Base-by-base conservation (phyloP, 2,113 vertebrate genomes). In the Sylvilagus bachmani region DNA sequence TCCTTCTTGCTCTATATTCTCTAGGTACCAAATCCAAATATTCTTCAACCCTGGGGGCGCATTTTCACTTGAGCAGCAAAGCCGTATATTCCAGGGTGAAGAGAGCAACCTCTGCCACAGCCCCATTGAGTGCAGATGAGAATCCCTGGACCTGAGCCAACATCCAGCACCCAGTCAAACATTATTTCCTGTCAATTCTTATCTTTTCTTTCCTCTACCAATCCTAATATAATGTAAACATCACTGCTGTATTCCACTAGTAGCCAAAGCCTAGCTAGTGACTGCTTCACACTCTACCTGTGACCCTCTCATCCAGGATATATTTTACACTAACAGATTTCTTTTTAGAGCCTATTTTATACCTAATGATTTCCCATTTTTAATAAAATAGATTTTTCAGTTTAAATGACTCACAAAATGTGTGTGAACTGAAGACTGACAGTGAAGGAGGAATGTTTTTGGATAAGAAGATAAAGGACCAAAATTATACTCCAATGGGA, bases 331-430 rank as follows among this genome's bases (percentile, higher is more conserved):
- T 2, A 67, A 92, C 93, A 91, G 2, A 44, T 91, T 96, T 91
- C 25, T 70, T 86, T 83, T 95, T 33, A n/a, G 71, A 88, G 78
- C 53, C 58, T 84, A 78, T 55, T 84, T 96, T 91, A 84, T 91
- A 33, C 61, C 21, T 67, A 91, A 89, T 86, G 89, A 89, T 74
- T 79, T 61, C 2, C 44, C 82, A 88, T 95, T 53, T 94, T 83
- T 7, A 89, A 31, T 58, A 89, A 90, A 90, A 88, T 89, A 58
- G 69, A 62, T 80, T 93, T 89, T 84, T 27, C 2, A 70, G 61
- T 96, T 95, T 84, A 82, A 95, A 69, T 93, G 82, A 84, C 77
- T 91, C 24, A 78, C 14, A 33, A 79, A 74, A 25, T 4, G 5
- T 13, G 9, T 51, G 19, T 36, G 29, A 86, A n/a, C 21, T 81